These are phyloP conservation scores for Spea multiplicata DNA, from an alignment of 2,113 vertebrate genomes.

Conservation along the genomic window DNA sequence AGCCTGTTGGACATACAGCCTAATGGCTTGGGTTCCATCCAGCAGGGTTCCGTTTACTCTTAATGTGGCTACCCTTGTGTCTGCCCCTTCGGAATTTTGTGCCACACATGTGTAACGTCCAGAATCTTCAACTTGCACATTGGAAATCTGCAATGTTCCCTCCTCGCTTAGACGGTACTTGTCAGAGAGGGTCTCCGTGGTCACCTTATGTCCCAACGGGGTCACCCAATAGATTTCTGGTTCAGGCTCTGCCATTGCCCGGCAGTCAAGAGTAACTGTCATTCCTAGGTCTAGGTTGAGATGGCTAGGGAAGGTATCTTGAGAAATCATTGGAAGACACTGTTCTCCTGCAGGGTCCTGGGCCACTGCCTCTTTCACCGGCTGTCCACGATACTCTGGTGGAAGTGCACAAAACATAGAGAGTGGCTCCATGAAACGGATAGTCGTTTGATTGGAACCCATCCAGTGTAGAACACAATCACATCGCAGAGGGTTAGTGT, in stretches of 20 bases:
- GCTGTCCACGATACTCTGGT: constrained; percentile 80
- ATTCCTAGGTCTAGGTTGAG: constrained; percentile 82
- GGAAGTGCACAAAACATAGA: constrained; percentile 94
- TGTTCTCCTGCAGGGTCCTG: constrained; percentile 75
- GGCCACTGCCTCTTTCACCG: constrained; percentile 80
- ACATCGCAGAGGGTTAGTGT: constrained; percentile 91
- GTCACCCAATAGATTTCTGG: constrained; percentile 98
- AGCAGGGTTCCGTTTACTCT: constrained; percentile 90
- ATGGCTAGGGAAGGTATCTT: constrained; percentile 83
- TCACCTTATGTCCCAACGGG: constrained; percentile 88
- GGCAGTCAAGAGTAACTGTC: constrained; percentile 83
- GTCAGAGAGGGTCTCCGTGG: constrained; percentile 77
- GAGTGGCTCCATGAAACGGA: constrained; percentile 95
- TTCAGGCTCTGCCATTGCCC: constrained; percentile 93
- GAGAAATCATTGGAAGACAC: constrained; percentile 93
- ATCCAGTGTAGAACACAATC: constrained; percentile 97
- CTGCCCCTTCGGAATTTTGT: constrained; percentile 88
- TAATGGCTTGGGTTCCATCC: constrained; percentile 87
- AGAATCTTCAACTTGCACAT: constrained; percentile 84
- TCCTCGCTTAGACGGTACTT: constrained; percentile 85
- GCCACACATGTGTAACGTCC: constrained; percentile 95
- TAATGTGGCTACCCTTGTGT: constrained; percentile 85
- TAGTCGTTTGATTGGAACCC: constrained; percentile 85
- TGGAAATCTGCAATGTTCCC: constrained; percentile 84
- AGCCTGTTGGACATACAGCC: constrained; percentile 88